Base-by-base conservation (phyloP, 1,140 invertebrate genomes). In the Nebria ingens region DNA sequence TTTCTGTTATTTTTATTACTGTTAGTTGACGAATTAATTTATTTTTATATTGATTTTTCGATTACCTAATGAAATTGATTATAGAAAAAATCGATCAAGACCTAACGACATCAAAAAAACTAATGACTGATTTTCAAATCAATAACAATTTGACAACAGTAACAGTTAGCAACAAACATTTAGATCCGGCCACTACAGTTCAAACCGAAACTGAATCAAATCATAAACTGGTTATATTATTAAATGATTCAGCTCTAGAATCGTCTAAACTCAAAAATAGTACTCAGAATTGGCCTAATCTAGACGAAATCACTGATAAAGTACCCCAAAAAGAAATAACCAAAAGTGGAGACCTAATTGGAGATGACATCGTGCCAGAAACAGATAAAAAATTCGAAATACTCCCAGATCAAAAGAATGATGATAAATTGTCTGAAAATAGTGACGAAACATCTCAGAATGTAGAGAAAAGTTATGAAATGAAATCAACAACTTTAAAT, bases 71-170 rank as follows among this genome's bases (percentile, higher is more conserved):
- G n/a, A n/a, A 52, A 23, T 55, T 50, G 55, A 21, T 61, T 64
- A n/a, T 55, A 66, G 64, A 58, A 50, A 64, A 62, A 55, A 64
- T 66, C 42, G 62, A 66, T 53, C 53, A 53, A 19, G 64, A 66
- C 53, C 40, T 66, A 22, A 25, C 56, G 19, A 61, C 60, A 51
- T 64, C 64, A 11, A 64, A 65, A 25, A 57, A 60, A 54, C 52
- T 63, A 13, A 20, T 63, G 3, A 55, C 61, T 19, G 49, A 61
- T 34, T 54, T 61, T 19, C 21, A 59, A 38, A 57, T 21, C 23
- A 15, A 15, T 55, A 53, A 53, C 2, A 15, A 57, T 53, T 19
- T 12, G 34, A 55, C 19, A 62, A 58, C 45, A 49, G 25, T 54
- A 51, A 15, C 12, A 2, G 2, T 3, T 4, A 21, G 13, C 51